Conservation (phyloP, 2,797 vertebrate species). For the Florisuga fusca region DNA sequence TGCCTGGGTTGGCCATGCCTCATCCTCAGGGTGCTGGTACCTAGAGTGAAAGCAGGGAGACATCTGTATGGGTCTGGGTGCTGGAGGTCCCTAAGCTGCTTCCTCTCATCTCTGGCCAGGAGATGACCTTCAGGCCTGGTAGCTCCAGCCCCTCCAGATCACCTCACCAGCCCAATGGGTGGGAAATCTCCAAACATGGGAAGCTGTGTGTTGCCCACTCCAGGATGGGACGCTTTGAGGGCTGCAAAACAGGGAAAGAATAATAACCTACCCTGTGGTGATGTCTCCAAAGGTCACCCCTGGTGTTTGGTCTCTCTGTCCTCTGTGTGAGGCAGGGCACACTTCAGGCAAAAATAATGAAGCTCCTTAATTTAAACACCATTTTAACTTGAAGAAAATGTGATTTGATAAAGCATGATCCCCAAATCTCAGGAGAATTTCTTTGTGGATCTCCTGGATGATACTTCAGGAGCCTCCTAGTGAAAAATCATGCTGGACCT, state of each 20-base stretch:
- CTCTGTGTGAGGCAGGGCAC: background rate
- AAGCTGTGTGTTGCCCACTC: background rate
- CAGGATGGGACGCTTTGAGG: background rate
- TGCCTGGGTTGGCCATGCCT: background rate
- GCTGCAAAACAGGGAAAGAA: background rate
- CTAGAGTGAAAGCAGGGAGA: background rate
- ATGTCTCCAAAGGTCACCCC: background rate
- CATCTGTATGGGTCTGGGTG: background rate
- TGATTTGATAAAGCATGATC: background rate
- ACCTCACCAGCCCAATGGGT: background rate
- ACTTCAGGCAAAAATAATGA: background rate
- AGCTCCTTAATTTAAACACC: background rate
- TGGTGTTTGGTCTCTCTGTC: background rate
- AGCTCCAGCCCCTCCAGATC: background rate
- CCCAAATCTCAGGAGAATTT: background rate
- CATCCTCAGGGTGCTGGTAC: rapidly evolving
- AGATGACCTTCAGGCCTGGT: background rate
- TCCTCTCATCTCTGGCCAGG: background rate
- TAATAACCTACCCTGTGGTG: background rate
- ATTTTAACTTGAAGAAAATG: background rate
- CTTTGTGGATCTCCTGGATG: background rate
- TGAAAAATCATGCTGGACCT: background rate
- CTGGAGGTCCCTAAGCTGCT: background rate
- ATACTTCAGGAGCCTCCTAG: background rate
- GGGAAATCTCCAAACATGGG: background rate